These are phyloP conservation scores for Muricea muricata DNA, from an alignment of 92 coral and sea anemone species.

Conservation along the genomic window DNA sequence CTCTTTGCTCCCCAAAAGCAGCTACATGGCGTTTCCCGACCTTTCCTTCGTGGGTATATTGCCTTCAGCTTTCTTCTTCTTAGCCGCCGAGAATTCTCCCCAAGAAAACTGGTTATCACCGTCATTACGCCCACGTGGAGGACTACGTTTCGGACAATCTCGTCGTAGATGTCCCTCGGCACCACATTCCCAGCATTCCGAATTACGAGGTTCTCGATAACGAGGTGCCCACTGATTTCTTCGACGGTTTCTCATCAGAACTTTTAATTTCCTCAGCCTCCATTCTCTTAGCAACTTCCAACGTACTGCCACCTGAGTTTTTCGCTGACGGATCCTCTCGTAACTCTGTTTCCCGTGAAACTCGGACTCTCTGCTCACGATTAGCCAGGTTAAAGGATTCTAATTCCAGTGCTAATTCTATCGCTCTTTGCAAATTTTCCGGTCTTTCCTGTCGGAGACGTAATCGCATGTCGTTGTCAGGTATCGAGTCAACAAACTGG, in stretches of 20 bases:
- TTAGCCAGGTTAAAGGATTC: constrained; percentile 57
- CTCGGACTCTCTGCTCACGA: constrained; percentile 10
- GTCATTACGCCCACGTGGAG: neutral
- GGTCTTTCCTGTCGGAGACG: constrained; percentile 49
- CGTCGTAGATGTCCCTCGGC: neutral
- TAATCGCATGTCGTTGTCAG: constrained; percentile 46
- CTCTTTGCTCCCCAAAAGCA: constrained; percentile 38
- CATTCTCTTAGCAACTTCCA: neutral
- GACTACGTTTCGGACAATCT: neutral
- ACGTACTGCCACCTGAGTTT: constrained; percentile 10
- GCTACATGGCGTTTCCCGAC: constrained; percentile 32
- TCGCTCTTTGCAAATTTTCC: constrained; percentile 50
- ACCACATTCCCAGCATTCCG: neutral
- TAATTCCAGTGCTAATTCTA: constrained; percentile 56
- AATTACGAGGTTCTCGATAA: neutral
- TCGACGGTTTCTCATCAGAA: neutral
- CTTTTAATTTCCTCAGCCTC: neutral
- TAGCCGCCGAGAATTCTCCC: neutral
- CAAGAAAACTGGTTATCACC: neutral
- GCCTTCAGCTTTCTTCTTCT: neutral
- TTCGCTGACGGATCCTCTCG: neutral
- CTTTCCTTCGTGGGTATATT: neutral
- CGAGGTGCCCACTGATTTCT: neutral
- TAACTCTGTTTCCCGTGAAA: neutral
- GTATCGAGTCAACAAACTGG: constrained; percentile 60